Evolutionary conservation across 2,888 invertebrate genomes (phyloP).

Genomic region (Drosophila dives): DNA sequence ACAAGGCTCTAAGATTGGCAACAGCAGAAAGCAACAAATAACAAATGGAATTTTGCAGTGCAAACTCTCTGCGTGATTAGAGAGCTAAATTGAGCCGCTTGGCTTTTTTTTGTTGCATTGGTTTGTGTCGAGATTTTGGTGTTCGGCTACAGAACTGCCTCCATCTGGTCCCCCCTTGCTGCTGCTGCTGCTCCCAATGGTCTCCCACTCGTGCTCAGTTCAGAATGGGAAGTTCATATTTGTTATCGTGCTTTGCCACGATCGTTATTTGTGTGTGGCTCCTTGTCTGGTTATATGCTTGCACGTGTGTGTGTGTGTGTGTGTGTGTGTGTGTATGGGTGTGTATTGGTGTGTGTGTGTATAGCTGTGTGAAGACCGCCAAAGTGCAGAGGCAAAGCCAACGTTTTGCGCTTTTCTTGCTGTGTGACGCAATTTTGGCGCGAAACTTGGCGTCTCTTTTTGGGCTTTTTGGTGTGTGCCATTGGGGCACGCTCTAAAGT

Average conservation of each 20-base stretch:
- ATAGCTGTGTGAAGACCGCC: conserved; percentile 57
- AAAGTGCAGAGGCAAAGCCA: conserved; percentile 55
- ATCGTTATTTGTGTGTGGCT: conserved; percentile 68
- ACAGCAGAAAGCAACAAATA: conserved; percentile 7
- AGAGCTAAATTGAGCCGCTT: conserved; percentile 74
- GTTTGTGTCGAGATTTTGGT: conserved; percentile 53
- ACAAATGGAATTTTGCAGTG: conserved; percentile 63
- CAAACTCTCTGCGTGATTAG: conserved; percentile 76
- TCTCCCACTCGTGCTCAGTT: conserved; percentile 64
- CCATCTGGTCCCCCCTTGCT: background rate
- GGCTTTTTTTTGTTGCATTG: conserved; percentile 24
- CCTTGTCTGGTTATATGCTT: conserved; percentile 15
- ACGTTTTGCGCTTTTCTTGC: conserved; percentile 41
- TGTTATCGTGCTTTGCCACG: conserved; percentile 74
- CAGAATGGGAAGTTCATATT: conserved; percentile 66
- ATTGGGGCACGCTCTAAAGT: conserved; percentile 51
- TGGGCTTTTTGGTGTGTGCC: conserved; percentile 61
- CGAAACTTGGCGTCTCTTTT: conserved; percentile 76
- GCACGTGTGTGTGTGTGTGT: conserved; percentile 16
- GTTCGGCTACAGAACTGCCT: conserved; percentile 4
- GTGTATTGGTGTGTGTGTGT: conserved; percentile 4
- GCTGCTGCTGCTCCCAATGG: conserved; percentile 16
- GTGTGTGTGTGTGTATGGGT: conserved; percentile 11
- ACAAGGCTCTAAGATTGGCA: conserved; percentile 27
- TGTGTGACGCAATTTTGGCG: conserved; percentile 78